Conservation (phyloP, 2,113 vertebrate species). For the Perca flavescens region DNA sequence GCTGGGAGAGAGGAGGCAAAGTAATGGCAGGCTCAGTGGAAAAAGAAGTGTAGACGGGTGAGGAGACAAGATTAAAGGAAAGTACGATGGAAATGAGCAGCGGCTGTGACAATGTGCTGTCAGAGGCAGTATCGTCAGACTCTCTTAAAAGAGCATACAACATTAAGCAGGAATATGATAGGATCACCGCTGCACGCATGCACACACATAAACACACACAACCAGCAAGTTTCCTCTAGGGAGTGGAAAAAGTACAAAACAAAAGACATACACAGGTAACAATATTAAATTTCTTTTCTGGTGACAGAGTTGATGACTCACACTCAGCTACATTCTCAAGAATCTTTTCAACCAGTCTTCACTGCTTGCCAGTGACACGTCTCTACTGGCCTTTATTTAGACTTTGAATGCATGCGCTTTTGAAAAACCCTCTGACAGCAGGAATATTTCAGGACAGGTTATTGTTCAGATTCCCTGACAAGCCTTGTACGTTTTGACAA, state of each 20-base stretch:
- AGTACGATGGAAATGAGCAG: constrained; percentile 35
- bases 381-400: not conserved
- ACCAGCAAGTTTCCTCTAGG: not conserved
- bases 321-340: not conserved
- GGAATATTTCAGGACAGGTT: not conserved
- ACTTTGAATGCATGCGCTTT: not conserved
- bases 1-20: not conserved
- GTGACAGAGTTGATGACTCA: not conserved
- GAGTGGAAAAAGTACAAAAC: not conserved
- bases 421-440: not conserved
- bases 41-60: not conserved
- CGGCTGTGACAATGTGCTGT: constrained; percentile 57
- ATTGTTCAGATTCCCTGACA: not conserved
- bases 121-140: constrained; percentile 19
- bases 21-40: not conserved
- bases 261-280: not conserved
- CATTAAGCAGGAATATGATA: constrained; percentile 32
- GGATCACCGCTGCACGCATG: not conserved
- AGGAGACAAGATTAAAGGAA: constrained; percentile 53
- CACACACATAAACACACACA: not conserved
- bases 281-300: not conserved
- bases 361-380: not conserved
- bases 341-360: not conserved
- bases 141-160: constrained; percentile 49
- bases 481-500: not conserved